These are phyloP conservation scores for Pelobates fuscus DNA, from an alignment of 2,113 vertebrate genomes.

Conservation along the genomic window DNA sequence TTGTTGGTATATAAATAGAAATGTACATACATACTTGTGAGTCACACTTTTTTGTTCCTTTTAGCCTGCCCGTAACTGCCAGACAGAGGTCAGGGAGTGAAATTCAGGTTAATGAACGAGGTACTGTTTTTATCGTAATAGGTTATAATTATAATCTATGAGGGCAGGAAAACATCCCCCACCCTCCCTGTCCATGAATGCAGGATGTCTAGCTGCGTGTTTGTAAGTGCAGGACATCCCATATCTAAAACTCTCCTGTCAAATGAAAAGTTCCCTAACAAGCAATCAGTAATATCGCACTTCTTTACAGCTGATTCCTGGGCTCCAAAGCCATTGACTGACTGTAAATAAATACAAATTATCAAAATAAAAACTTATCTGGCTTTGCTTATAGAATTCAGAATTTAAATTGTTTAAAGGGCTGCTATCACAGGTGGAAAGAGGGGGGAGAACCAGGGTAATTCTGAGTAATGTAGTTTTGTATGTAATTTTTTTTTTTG, in stretches of 20 bases:
- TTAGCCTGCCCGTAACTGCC: constrained; percentile 19
- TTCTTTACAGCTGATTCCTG: no score
- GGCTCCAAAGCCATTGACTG: no score
- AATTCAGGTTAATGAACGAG: constrained; percentile 29
- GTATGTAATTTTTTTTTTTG: no score
- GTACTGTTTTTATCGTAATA: constrained; percentile 32
- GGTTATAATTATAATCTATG: constrained; percentile 48
- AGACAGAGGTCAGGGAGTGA: constrained; percentile 29
- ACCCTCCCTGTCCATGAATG: constrained; percentile 53
- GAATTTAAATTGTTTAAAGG: no score
- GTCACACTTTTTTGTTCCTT: constrained; percentile 16
- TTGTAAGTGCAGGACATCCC: constrained; percentile 46
- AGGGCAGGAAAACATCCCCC: constrained; percentile 57
- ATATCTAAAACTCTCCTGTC: constrained; percentile 3
- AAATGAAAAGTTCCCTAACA: constrained; percentile 6
- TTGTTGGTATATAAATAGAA: background rate
- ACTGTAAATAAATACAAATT: no score
- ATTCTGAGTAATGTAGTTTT: no score
- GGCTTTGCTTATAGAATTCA: no score
- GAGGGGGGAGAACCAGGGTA: no score
- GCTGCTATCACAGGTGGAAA: no score
- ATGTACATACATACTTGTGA: constrained; percentile 6
- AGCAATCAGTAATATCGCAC: no score
- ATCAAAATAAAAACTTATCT: no score
- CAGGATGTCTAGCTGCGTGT: constrained; percentile 40